A percentile compares a stretch with the other conserved stretches of the same genome.
phyloP scores from a whole-genome alignment of 1,140 invertebrate genomes.

The Dreissena rostriformis region DNA sequence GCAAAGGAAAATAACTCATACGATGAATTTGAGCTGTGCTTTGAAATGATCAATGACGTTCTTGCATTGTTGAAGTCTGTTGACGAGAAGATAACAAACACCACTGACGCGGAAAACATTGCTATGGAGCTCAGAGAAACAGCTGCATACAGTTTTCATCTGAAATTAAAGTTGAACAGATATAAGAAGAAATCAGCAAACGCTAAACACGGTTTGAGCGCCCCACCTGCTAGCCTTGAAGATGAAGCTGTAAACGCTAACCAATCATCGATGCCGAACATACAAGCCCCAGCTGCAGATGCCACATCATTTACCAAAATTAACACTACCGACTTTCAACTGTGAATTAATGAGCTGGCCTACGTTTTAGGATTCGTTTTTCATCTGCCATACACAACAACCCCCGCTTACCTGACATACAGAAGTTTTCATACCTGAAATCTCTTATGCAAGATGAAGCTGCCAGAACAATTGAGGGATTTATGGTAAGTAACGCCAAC shows the following conservation, averaged over 20 bases:
- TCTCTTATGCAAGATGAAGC: neutral
- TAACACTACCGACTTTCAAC: neutral
- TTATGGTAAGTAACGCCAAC: neutral
- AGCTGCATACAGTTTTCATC: too few species aligned
- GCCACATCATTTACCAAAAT: conserved; percentile 11
- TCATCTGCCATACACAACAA: conserved; percentile 11
- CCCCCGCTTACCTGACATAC: conserved; percentile 1
- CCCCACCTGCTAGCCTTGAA: too few species aligned
- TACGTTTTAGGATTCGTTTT: conserved; percentile 33
- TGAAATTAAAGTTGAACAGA: too few species aligned
- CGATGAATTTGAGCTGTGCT: neutral
- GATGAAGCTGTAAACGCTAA: too few species aligned
- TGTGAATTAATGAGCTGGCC: conserved; percentile 10
- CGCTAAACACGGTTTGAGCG: too few species aligned
- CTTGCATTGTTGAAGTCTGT: too few species aligned
- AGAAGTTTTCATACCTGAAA: conserved; percentile 27
- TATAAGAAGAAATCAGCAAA: too few species aligned
- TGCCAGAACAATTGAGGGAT: neutral
- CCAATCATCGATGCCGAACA: neutral
- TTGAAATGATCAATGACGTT: neutral
- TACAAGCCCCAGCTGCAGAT: neutral
- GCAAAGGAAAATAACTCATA: neutral
- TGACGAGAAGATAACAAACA: too few species aligned
- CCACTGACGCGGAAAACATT: too few species aligned
- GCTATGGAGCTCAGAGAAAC: too few species aligned